Percentiles rank a stretch among this genome's conserved stretches.
These are phyloP conservation scores for Coregonus ussuriensis DNA, from an alignment of 2,797 vertebrate species.

Conservation along the genomic window DNA sequence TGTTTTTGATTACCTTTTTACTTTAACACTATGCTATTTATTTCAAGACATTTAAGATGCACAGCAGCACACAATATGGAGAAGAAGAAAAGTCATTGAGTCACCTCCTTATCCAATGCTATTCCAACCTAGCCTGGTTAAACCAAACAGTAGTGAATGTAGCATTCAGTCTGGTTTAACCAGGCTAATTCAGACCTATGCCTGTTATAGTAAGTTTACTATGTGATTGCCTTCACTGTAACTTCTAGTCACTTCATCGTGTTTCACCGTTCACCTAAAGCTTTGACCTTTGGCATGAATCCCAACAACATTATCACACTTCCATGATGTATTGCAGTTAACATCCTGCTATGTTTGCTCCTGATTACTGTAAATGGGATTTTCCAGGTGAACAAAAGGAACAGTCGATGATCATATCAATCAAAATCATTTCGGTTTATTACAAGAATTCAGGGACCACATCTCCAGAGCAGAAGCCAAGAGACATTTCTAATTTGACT, in stretches of 20 bases:
- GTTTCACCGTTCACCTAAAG: conserved; percentile 46
- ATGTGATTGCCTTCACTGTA: conserved; percentile 51
- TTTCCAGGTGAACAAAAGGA: no score
- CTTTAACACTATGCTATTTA: conserved; percentile 45
- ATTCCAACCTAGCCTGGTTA: neutral
- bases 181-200: neutral
- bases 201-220: neutral
- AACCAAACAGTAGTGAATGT: neutral
- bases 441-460: no score
- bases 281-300: conserved; percentile 55
- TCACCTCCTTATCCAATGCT: neutral
- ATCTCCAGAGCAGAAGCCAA: no score
- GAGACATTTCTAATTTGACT: no score
- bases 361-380: no score
- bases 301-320: conserved; percentile 44
- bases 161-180: neutral
- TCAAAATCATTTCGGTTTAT: no score
- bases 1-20: conserved; percentile 51
- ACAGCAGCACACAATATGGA: neutral
- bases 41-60: conserved; percentile 15
- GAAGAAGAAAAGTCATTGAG: neutral
- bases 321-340: conserved; percentile 44
- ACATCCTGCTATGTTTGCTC: conserved; percentile 52
- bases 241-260: conserved; percentile 51
- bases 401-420: no score